phyloP scores from a whole-genome alignment of 2,113 vertebrate species.

The Odontesthes bonariensis region DNA sequence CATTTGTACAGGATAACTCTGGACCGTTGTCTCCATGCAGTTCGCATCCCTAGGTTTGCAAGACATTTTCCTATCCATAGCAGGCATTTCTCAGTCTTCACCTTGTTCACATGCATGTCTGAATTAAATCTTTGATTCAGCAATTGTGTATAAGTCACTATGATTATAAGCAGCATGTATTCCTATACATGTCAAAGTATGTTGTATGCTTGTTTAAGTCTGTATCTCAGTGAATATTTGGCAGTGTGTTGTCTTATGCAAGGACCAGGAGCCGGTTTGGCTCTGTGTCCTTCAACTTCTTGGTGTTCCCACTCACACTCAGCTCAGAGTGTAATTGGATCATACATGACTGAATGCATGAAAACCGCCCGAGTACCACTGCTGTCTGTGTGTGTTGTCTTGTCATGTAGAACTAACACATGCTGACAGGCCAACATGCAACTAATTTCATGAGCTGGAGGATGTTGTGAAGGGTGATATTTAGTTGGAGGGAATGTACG shows the following conservation, averaged over 20 bases:
- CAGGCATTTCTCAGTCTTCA: neutral
- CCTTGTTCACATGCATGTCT: slow-evolving; percentile 30
- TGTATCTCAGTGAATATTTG: neutral
- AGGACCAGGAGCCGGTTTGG: slow-evolving; percentile 6
- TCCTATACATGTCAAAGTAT: slow-evolving; percentile 1
- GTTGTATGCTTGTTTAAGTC: slow-evolving; percentile 3
- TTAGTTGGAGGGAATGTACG: slow-evolving; percentile 15
- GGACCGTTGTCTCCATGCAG: too few relatives aligned
- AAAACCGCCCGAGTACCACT: slow-evolving; percentile 28
- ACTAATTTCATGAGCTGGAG: slow-evolving; percentile 30
- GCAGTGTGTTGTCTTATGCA: neutral
- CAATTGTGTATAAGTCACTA: neutral
- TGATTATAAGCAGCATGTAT: neutral
- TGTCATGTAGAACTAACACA: slow-evolving; percentile 24
- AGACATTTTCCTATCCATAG: neutral
- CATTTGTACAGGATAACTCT: too few relatives aligned
- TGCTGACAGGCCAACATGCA: slow-evolving; percentile 58
- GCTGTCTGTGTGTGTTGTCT: slow-evolving; percentile 47
- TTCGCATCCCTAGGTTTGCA: too few relatives aligned
- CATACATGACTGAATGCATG: slow-evolving; percentile 58
- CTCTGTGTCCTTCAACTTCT: slow-evolving; percentile 37
- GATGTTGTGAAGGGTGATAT: slow-evolving; percentile 22
- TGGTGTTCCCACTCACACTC: neutral
- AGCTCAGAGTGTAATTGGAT: slow-evolving; percentile 54
- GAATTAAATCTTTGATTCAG: slow-evolving; percentile 4